These are phyloP conservation scores for Glossophaga mutica DNA, from an alignment of 2,797 vertebrate species.

Conservation along the genomic window DNA sequence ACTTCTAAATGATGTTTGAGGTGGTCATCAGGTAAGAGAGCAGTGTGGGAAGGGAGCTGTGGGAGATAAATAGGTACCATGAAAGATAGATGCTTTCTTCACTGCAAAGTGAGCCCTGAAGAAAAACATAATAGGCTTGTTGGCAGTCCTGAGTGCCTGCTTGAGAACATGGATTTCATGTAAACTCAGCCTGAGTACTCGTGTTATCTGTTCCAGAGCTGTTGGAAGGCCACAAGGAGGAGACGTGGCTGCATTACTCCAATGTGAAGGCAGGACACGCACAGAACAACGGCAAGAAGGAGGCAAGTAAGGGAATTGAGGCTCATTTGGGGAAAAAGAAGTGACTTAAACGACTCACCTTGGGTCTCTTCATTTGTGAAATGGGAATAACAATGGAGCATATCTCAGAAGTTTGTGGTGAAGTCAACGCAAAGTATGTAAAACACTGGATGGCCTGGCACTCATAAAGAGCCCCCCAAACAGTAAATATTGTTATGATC, in stretches of 20 bases:
- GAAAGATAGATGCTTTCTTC: not conserved
- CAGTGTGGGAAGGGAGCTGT: not conserved
- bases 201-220: not conserved
- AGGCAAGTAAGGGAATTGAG: not conserved
- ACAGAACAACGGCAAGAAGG: not conserved
- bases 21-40: not conserved
- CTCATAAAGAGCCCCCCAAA: not conserved
- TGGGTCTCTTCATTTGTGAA: not conserved
- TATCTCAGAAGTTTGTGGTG: not conserved
- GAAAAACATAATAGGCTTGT: not conserved
- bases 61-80: not conserved
- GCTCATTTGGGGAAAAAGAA: not conserved
- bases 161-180: not conserved
- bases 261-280: not conserved
- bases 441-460: not conserved
- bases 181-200: not conserved
- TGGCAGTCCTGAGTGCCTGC: not conserved
- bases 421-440: not conserved
- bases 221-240: not conserved
- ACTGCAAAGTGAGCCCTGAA: not conserved
- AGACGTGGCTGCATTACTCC: not conserved
- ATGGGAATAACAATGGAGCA: not conserved
- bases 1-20: not conserved
- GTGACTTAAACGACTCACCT: not conserved
- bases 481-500: not conserved